Percentiles rank a stretch among this genome's conserved stretches.
These are phyloP conservation scores for Drosophila trapezifrons DNA, from an alignment of 1,140 invertebrate genomes.

Conservation along the genomic window DNA sequence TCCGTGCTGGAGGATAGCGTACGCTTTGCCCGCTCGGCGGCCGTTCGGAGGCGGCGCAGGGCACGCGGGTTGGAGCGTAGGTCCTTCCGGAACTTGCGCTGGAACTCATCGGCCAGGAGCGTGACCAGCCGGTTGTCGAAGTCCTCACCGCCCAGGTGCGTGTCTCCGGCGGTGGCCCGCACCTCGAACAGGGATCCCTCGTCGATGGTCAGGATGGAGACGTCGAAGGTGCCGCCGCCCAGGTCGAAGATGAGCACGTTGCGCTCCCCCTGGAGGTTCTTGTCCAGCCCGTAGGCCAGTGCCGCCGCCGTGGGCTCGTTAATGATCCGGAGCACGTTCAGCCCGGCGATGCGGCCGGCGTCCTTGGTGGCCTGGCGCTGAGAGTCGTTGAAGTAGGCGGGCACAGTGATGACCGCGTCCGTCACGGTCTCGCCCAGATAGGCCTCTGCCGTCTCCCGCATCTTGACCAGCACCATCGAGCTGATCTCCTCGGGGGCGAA, in stretches of 20 bases:
- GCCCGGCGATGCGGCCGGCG: conserved; percentile 88
- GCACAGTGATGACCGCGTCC: conserved; percentile 87
- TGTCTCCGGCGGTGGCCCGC: conserved; percentile 90
- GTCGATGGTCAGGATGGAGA: conserved; percentile 93
- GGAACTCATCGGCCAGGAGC: conserved; percentile 91
- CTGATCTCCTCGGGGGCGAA: conserved; percentile 92
- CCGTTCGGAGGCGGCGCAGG: conserved; percentile 90
- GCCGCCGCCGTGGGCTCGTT: conserved; percentile 91
- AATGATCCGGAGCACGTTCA: conserved; percentile 89
- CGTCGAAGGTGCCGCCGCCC: conserved; percentile 93
- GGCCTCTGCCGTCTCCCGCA: conserved; percentile 92
- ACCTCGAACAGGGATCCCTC: conserved; percentile 93
- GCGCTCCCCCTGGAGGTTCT: conserved; percentile 90
- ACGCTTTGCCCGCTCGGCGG: conserved; percentile 89
- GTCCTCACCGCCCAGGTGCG: conserved; percentile 90
- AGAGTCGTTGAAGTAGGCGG: no score
- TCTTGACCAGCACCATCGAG: conserved; percentile 91
- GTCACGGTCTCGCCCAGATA: conserved; percentile 89
- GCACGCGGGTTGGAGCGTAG: conserved; percentile 90
- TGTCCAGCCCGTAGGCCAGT: conserved; percentile 90
- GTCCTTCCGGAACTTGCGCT: conserved; percentile 93
- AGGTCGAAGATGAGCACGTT: conserved; percentile 90
- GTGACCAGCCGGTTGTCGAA: conserved; percentile 93
- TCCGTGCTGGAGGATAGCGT: conserved; percentile 88
- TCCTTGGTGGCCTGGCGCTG: conserved; percentile 88